Evolutionary conservation across 2,113 vertebrate genomes (phyloP).

Genomic region (Petroica traversi): DNA sequence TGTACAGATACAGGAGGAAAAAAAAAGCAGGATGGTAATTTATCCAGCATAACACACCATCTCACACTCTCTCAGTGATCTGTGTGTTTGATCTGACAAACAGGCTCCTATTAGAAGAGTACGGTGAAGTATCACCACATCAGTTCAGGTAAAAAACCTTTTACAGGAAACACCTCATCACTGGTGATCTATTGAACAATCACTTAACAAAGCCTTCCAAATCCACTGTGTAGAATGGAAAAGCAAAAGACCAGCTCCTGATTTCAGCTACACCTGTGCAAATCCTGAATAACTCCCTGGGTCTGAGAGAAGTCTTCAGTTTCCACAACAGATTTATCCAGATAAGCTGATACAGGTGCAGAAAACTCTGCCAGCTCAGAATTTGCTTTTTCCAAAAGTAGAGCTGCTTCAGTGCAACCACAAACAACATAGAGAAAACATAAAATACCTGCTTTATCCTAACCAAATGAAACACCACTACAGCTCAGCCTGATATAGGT

Average conservation of each 20-base stretch:
- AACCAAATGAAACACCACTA: background rate
- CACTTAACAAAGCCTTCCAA: slow-evolving; percentile 29
- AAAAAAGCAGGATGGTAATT: background rate
- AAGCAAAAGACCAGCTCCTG: background rate
- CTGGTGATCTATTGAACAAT: background rate
- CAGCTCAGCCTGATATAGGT: background rate
- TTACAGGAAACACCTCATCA: background rate
- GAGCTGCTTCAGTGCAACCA: background rate
- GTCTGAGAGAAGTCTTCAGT: background rate
- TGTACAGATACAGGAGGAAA: background rate
- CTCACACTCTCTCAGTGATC: background rate
- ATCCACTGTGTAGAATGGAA: background rate
- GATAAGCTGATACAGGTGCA: slow-evolving; percentile 13
- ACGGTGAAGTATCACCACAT: background rate
- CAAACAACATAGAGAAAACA: background rate
- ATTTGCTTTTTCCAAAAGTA: background rate
- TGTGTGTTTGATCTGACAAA: background rate
- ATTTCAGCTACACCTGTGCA: slow-evolving; percentile 2
- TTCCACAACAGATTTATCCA: slow-evolving; percentile 27
- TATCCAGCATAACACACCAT: background rate
- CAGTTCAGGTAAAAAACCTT: slow-evolving; percentile 12
- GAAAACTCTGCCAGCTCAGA: background rate
- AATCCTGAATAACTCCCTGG: slow-evolving; percentile 3
- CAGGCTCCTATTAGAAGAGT: background rate
- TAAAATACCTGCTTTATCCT: background rate